Conservation (phyloP, 2,797 vertebrate species). For the Tachyglossus aculeatus region DNA sequence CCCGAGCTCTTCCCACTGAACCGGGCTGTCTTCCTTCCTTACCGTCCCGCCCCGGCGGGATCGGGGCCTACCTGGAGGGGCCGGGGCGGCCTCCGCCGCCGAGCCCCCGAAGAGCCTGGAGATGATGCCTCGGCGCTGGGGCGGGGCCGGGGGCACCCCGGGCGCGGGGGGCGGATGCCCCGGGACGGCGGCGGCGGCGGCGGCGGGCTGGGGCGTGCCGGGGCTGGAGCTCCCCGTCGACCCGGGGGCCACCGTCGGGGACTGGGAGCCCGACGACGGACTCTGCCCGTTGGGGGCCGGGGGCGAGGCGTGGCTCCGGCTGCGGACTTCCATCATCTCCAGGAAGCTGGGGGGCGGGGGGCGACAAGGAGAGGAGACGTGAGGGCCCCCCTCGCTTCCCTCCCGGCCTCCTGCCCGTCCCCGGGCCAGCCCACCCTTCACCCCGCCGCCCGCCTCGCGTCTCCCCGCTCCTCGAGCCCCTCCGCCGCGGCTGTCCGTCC, state of each 20-base stretch:
- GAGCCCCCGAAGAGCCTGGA: slow-evolving; percentile 87
- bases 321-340: slow-evolving; percentile 90
- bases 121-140: slow-evolving; percentile 87
- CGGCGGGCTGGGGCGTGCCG: slow-evolving; percentile 84
- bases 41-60: neutral
- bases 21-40: too few species aligned
- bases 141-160: slow-evolving; percentile 39
- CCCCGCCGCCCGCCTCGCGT: neutral
- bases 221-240: slow-evolving; percentile 87
- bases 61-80: slow-evolving; percentile 76
- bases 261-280: slow-evolving; percentile 92
- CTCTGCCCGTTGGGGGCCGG: slow-evolving; percentile 87
- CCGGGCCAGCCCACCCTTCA: too few species aligned
- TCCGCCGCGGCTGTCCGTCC: too few species aligned
- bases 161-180: slow-evolving; percentile 23
- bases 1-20: too few species aligned
- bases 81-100: slow-evolving; percentile 61
- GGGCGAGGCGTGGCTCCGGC: slow-evolving; percentile 81
- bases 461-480: neutral
- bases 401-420: too few species aligned
- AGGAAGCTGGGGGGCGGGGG: slow-evolving; percentile 83
- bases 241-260: slow-evolving; percentile 84
- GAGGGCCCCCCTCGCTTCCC: too few species aligned
- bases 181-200: slow-evolving; percentile 63
- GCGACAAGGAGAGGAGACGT: neutral